phyloP scores from a whole-genome alignment of 2,113 vertebrate genomes.

The Ciconia stormi region DNA sequence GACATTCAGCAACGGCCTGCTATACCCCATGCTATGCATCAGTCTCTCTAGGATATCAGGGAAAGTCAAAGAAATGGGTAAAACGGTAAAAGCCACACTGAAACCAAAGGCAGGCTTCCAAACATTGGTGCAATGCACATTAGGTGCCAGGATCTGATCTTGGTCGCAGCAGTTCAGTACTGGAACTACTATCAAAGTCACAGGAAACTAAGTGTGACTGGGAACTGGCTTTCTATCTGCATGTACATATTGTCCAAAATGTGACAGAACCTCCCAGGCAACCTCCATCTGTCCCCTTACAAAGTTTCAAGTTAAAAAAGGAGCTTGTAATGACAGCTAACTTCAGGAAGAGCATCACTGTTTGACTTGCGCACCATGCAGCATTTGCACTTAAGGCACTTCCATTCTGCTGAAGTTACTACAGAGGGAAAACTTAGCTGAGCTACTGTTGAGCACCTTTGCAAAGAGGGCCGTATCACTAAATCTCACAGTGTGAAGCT shows the following conservation, averaged over 20 bases:
- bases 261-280: background rate
- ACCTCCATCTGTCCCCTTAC: background rate
- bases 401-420: background rate
- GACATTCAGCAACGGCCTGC: too few relatives aligned
- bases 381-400: background rate
- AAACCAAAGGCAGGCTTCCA: background rate
- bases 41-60: background rate
- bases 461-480: background rate
- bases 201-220: background rate
- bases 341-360: background rate
- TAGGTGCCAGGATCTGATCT: background rate
- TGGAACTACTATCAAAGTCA: background rate
- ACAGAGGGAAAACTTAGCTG: background rate
- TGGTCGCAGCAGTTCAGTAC: background rate
- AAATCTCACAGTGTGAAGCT: background rate
- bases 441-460: background rate
- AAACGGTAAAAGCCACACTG: background rate
- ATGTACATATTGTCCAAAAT: background rate
- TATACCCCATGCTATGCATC: too few relatives aligned
- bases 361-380: fast-evolving
- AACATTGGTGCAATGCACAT: background rate
- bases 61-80: background rate
- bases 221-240: background rate
- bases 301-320: background rate
- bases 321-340: background rate